Conservation (phyloP, 2,888 invertebrate genomes). For the Crematogaster levior region DNA sequence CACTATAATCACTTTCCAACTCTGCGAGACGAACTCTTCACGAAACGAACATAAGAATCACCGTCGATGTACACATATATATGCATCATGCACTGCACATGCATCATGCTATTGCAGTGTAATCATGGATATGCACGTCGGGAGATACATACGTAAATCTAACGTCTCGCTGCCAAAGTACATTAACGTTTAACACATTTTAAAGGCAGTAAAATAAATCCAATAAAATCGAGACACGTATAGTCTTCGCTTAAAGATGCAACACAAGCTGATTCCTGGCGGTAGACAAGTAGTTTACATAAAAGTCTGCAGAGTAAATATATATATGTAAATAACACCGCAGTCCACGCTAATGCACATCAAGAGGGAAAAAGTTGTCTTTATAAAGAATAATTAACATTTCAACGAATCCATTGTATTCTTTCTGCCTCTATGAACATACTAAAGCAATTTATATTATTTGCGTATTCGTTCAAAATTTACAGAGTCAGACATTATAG, state of each 20-base stretch:
- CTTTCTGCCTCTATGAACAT: not conserved
- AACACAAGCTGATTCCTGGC: slow-evolving; percentile 33
- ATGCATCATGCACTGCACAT: too few relatives aligned
- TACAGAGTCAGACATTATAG: not conserved
- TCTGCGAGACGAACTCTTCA: slow-evolving; percentile 15
- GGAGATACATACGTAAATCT: not conserved
- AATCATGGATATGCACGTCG: slow-evolving; percentile 1
- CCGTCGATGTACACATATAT: not conserved
- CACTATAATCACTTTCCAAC: slow-evolving; percentile 63
- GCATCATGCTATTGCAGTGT: slow-evolving; percentile 5
- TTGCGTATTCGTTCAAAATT: not conserved
- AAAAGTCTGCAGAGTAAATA: slow-evolving; percentile 26
- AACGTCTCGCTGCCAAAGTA: slow-evolving; percentile 47
- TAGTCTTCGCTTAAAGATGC: slow-evolving; percentile 46
- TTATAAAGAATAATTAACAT: slow-evolving; percentile 23
- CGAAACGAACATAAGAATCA: slow-evolving; percentile 59
- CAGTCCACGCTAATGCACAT: slow-evolving; percentile 18
- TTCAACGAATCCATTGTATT: not conserved
- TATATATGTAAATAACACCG: slow-evolving; percentile 10
- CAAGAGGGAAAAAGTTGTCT: not conserved
- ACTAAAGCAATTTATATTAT: not conserved
- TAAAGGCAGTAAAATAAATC: slow-evolving; percentile 47
- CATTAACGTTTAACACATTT: slow-evolving; percentile 55
- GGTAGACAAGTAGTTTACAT: slow-evolving; percentile 5
- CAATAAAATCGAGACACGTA: slow-evolving; percentile 41